Evolutionary conservation across 2,888 invertebrate species (phyloP).

Genomic region (Myathropa florea): DNA sequence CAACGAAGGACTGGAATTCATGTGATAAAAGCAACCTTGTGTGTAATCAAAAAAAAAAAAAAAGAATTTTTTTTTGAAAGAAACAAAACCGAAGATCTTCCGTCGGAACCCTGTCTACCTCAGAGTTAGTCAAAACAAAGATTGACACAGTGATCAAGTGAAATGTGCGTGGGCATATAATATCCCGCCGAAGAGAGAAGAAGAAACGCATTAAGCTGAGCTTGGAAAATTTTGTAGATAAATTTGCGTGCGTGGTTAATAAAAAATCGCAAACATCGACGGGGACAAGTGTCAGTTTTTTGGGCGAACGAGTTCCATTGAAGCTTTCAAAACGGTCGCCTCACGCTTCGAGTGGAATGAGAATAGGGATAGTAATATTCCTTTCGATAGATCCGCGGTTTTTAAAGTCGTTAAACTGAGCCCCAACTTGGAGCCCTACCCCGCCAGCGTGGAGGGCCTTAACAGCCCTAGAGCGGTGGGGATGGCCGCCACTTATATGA

Average conservation of each 20-base stretch:
- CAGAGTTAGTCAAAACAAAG: constrained; percentile 25
- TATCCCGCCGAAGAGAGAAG: background rate
- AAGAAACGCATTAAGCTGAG: background rate
- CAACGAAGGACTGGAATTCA: constrained; percentile 56
- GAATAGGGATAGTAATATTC: constrained; percentile 80
- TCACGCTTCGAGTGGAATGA: constrained; percentile 81
- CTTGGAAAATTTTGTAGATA: background rate
- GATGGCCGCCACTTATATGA: constrained; percentile 98
- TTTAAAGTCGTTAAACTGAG: constrained; percentile 82
- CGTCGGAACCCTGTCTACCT: constrained; percentile 68
- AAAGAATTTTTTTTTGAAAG: too few relatives aligned
- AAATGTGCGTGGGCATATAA: constrained; percentile 41
- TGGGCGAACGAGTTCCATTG: constrained; percentile 71
- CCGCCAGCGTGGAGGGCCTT: constrained; percentile 82
- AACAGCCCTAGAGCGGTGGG: constrained; percentile 86
- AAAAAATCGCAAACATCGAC: constrained; percentile 70
- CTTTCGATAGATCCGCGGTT: constrained; percentile 80
- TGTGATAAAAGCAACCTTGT: constrained; percentile 47
- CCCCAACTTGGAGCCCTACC: constrained; percentile 82
- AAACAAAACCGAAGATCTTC: constrained; percentile 25
- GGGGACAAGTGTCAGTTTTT: constrained; percentile 71
- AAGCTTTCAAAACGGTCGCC: constrained; percentile 81
- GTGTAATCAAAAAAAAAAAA: constrained; percentile 2
- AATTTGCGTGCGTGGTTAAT: constrained; percentile 57
- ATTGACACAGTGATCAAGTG: constrained; percentile 34